Percentiles rank a stretch among this genome's conserved stretches.
Evolutionary conservation across 2,888 invertebrate genomes (phyloP).

Genomic region (Conistra vaccinii): DNA sequence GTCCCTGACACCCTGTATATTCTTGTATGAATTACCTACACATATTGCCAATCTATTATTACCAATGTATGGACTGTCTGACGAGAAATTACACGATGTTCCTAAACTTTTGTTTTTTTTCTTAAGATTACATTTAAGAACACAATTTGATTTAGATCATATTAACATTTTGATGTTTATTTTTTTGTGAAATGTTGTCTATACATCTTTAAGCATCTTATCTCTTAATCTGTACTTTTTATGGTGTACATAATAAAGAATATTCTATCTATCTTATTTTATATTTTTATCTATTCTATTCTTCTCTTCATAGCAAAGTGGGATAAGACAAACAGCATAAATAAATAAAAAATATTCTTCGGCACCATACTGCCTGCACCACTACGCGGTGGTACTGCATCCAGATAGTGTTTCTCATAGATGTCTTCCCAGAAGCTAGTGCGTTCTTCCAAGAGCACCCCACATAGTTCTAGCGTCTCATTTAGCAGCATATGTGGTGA

Average conservation of each 20-base stretch:
- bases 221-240: too few species aligned
- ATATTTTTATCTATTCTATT: neutral
- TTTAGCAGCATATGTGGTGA: conserved; percentile 75
- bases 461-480: conserved; percentile 63
- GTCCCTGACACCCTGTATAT: too few species aligned
- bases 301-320: neutral
- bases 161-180: neutral
- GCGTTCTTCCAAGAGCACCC: conserved; percentile 63
- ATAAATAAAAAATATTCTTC: conserved; percentile 4
- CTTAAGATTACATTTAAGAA: too few species aligned
- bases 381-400: conserved; percentile 68
- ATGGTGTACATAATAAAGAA: too few species aligned
- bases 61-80: too few species aligned
- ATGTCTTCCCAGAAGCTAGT: conserved; percentile 74
- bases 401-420: conserved; percentile 72
- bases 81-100: too few species aligned
- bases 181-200: neutral
- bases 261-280: too few species aligned
- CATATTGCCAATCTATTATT: too few species aligned
- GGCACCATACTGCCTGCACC: neutral
- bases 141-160: neutral
- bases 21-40: too few species aligned
- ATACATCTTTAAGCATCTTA: too few species aligned
- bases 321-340: neutral
- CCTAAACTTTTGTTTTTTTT: too few species aligned